Conservation (phyloP, 1,140 invertebrate genomes). For the Eurosta solidaginis region DNA sequence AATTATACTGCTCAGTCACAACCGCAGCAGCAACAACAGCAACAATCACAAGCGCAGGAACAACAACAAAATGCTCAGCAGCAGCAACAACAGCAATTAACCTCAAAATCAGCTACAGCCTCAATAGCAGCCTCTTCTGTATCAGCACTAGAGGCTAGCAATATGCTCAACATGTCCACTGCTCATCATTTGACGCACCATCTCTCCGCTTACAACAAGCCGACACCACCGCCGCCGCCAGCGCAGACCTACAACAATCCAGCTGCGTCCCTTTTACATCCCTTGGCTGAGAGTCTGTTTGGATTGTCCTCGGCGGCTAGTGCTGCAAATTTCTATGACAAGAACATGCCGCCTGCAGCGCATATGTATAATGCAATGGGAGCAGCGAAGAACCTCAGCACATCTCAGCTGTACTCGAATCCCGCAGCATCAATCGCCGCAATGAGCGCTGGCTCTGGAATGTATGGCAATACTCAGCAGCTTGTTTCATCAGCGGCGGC, state of each 20-base stretch:
- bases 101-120: not conserved
- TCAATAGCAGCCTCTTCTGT: constrained; percentile 16
- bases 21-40: constrained; percentile 36
- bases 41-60: not conserved
- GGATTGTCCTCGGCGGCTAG: constrained; percentile 41
- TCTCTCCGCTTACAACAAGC: constrained; percentile 53
- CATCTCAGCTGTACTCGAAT: constrained; percentile 33
- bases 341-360: constrained; percentile 54
- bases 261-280: constrained; percentile 41
- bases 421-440: constrained; percentile 19
- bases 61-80: not conserved
- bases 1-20: not conserved
- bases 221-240: constrained; percentile 45
- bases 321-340: constrained; percentile 50
- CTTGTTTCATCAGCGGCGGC: constrained; percentile 39
- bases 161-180: constrained; percentile 25
- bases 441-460: constrained; percentile 36
- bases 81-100: not conserved
- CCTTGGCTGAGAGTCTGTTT: constrained; percentile 45
- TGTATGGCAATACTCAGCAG: constrained; percentile 52
- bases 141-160: constrained; percentile 39
- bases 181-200: constrained; percentile 52
- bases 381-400: constrained; percentile 30
- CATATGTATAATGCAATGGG: constrained; percentile 47
- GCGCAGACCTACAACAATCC: constrained; percentile 56